Percentiles rank a stretch among this genome's conserved stretches.
Evolutionary conservation across 2,888 invertebrate genomes (phyloP).

Genomic region (Melanotus villosus): DNA sequence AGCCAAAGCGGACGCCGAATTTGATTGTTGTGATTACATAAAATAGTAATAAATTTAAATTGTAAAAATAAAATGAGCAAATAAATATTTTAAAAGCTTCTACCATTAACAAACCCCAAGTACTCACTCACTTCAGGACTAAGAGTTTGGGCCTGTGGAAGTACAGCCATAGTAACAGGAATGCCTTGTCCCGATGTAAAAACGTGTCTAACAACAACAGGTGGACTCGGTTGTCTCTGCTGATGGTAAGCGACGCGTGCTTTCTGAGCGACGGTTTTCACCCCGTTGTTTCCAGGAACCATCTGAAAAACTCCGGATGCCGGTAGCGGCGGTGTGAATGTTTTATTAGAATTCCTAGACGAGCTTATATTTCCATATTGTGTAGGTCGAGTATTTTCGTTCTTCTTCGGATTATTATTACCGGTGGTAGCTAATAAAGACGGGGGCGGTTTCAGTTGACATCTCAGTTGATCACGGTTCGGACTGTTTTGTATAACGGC

Average conservation of each 20-base stretch:
- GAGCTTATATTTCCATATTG: slow-evolving; percentile 68
- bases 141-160: slow-evolving; percentile 68
- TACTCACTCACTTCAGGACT: slow-evolving; percentile 67
- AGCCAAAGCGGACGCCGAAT: no score
- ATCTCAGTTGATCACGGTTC: slow-evolving; percentile 88
- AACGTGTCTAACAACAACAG: slow-evolving; percentile 76
- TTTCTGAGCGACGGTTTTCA: slow-evolving; percentile 65
- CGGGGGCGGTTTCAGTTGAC: slow-evolving; percentile 89
- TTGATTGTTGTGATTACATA: no score
- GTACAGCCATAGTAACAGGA: slow-evolving; percentile 72
- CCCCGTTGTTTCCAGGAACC: slow-evolving; percentile 66
- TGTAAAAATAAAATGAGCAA: no score
- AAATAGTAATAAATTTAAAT: no score
- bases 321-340: slow-evolving; percentile 67
- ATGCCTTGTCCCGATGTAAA: slow-evolving; percentile 73
- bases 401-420: slow-evolving; percentile 56
- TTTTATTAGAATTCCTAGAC: slow-evolving; percentile 62
- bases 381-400: slow-evolving; percentile 62
- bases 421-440: slow-evolving; percentile 74
- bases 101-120: slow-evolving; percentile 33
- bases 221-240: slow-evolving; percentile 73
- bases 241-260: slow-evolving; percentile 69
- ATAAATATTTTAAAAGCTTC: not conserved
- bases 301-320: slow-evolving; percentile 60
- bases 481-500: slow-evolving; percentile 95